Conservation (phyloP, 2,888 invertebrate species). For the Drosophila diplacantha region DNA sequence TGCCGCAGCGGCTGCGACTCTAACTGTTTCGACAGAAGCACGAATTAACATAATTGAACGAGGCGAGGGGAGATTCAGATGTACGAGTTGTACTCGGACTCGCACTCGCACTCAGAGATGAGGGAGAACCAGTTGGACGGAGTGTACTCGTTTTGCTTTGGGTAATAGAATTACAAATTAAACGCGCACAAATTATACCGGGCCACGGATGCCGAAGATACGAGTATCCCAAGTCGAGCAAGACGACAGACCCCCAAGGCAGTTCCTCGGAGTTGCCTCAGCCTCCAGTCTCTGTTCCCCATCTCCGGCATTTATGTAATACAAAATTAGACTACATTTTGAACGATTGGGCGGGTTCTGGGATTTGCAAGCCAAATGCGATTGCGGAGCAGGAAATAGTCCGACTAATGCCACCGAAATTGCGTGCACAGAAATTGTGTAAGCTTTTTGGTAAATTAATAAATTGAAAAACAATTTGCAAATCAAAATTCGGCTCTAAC, state of each 20-base stretch:
- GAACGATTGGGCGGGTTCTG: constrained; percentile 60
- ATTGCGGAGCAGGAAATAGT: constrained; percentile 35
- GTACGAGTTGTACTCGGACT: neutral
- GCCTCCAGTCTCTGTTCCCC: constrained; percentile 3
- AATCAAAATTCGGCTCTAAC: constrained; percentile 10
- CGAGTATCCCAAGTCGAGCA: constrained; percentile 8
- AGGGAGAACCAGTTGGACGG: constrained; percentile 47
- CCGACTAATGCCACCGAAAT: constrained; percentile 36
- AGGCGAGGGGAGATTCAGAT: constrained; percentile 45
- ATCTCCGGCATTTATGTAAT: constrained; percentile 61
- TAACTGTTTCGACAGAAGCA: constrained; percentile 67
- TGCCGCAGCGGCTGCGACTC: constrained; percentile 31
- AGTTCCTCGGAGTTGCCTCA: constrained; percentile 17
- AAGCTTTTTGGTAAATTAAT: constrained; percentile 26
- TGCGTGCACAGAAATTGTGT: constrained; percentile 30
- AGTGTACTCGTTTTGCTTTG: constrained; percentile 50
- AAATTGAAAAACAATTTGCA: constrained; percentile 34
- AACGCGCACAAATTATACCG: constrained; percentile 71
- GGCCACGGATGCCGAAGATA: constrained; percentile 58
- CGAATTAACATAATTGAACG: constrained; percentile 70
- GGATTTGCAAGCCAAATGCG: constrained; percentile 67
- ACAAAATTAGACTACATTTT: constrained; percentile 70
- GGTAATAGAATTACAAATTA: constrained; percentile 73
- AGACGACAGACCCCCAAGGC: constrained; percentile 33
- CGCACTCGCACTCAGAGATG: constrained; percentile 10